Base-by-base conservation (phyloP, 2,797 vertebrate species). In the Pelochelys cantorii region DNA sequence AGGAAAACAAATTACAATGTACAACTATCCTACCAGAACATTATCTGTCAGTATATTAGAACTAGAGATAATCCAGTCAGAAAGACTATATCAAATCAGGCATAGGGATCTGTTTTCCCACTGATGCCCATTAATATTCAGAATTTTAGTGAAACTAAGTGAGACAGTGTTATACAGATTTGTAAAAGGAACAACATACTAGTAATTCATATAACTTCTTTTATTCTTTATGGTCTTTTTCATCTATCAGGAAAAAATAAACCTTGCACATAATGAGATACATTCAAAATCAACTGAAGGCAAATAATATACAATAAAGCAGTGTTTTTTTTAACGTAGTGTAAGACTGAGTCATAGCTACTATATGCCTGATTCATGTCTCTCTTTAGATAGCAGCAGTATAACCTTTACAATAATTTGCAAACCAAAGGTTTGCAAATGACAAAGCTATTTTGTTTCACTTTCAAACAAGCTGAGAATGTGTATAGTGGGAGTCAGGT, bases 371-470 rank as follows among this genome's bases (percentile, higher is more conserved):
- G 83, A 94, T 80, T 89, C 13, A 25, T 18, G 71, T 5, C 12
- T 85, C 20, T 84, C 55, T 86, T 65, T 87, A 48, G 68, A 37
- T 68, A 95, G 18, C 52, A 91, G 75, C 17, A 85, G 25, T 90
- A 84, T 34, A 89, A 84, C 71, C 89, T 71, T 13, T 85, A 95
- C 65, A 86, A 87, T 42, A 74, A 78, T 95, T 77, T 90, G 71
- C 80, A 57, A 90, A 1, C 12, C 4, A n/a, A 37, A 81, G 17
- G 93, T 79, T 82, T 92, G 90, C 17, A 91, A 86, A 88, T 34
- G 6, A 1, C 81, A 93, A 25, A 1, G 55, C 84, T 23, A 71
- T 87, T 83, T 79, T 27, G n/a, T 88, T 85, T 81, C 88, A 4
- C 93, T 94, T 90, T 83, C 55, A 92, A 59, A 82, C 62, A 55